These are phyloP conservation scores for Cepaea nemoralis DNA, from an alignment of 1,140 invertebrate species.

Conservation along the genomic window DNA sequence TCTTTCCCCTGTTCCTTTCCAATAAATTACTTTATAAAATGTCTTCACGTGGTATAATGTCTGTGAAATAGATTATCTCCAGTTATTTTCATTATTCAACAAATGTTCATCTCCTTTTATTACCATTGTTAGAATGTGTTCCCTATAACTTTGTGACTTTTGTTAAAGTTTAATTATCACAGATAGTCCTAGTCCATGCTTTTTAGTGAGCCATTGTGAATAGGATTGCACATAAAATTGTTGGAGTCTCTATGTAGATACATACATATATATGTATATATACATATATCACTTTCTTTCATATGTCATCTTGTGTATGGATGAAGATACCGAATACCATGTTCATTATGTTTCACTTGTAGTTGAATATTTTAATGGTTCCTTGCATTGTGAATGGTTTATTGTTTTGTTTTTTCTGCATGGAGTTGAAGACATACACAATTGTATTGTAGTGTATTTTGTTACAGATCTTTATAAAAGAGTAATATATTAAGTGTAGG, in stretches of 20 bases:
- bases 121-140: background rate
- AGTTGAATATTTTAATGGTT: no score
- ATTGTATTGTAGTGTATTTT: no score
- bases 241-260: background rate
- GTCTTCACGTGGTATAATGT: background rate
- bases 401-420: no score
- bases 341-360: no score
- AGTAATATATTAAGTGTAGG: no score
- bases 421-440: no score
- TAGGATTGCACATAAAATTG: background rate
- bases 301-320: no score
- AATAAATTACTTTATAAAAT: background rate
- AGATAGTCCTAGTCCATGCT: background rate
- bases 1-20: background rate
- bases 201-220: constrained; percentile 6
- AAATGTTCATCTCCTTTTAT: background rate
- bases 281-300: background rate
- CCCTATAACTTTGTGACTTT: background rate
- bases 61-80: background rate
- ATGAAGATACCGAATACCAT: no score
- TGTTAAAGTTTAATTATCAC: background rate
- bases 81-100: background rate
- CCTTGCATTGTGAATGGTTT: no score
- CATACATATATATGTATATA: background rate
- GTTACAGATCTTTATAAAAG: no score